Evolutionary conservation across 2,797 vertebrate genomes (phyloP).

Genomic region (Melanotaenia nigrans): DNA sequence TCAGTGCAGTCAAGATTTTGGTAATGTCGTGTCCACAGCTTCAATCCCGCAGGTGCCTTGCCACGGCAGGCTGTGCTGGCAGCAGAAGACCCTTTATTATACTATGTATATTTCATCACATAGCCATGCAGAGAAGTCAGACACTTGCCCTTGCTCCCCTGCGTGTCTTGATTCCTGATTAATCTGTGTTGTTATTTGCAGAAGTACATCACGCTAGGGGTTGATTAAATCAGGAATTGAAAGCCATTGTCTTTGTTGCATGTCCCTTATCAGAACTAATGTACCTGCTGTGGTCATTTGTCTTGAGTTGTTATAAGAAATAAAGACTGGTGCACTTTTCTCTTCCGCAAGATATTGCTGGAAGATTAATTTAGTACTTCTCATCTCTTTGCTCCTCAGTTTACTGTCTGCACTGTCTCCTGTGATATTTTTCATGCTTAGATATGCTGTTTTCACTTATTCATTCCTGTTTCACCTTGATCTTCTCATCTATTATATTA

Average conservation of each 20-base stretch:
- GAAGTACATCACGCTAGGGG: slow-evolving; percentile 86
- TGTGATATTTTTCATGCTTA: slow-evolving; percentile 83
- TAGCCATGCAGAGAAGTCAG: slow-evolving; percentile 77
- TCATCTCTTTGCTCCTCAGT: slow-evolving; percentile 81
- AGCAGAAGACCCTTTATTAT: slow-evolving; percentile 85
- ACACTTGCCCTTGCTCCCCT: slow-evolving; percentile 79
- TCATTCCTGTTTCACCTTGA: slow-evolving; percentile 84
- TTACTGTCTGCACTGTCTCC: slow-evolving; percentile 77
- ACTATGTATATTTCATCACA: slow-evolving; percentile 90
- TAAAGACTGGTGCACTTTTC: slow-evolving; percentile 87
- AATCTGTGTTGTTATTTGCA: slow-evolving; percentile 93
- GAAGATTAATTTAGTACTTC: slow-evolving; percentile 90
- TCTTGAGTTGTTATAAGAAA: slow-evolving; percentile 90
- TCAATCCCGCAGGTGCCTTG: slow-evolving; percentile 91
- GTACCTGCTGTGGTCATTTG: slow-evolving; percentile 84
- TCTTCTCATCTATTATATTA: slow-evolving; percentile 81
- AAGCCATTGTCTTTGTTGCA: slow-evolving; percentile 88
- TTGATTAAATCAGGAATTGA: slow-evolving; percentile 96
- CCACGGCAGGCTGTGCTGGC: slow-evolving; percentile 73
- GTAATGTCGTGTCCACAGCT: slow-evolving; percentile 88
- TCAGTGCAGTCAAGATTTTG: slow-evolving; percentile 91
- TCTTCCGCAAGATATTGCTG: slow-evolving; percentile 81
- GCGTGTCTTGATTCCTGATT: slow-evolving; percentile 85
- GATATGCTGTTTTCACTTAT: slow-evolving; percentile 82
- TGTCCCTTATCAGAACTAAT: slow-evolving; percentile 89